phyloP scores from a whole-genome alignment of 2,888 invertebrate species.

The Tortrix viridana region DNA sequence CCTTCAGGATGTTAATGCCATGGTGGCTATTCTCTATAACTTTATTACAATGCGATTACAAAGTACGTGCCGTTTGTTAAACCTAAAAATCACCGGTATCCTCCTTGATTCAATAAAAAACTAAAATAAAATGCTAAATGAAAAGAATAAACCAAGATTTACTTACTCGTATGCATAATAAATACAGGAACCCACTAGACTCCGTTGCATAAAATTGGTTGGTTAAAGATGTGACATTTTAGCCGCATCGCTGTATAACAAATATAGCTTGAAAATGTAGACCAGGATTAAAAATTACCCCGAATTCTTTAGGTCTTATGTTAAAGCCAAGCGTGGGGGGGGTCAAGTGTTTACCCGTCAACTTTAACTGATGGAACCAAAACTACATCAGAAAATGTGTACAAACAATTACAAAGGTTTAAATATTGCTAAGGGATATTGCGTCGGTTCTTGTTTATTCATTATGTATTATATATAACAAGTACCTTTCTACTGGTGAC shows the following conservation, averaged over 20 bases:
- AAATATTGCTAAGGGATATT: too few species aligned
- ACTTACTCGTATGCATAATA: conserved; percentile 30
- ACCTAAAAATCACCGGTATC: too few species aligned
- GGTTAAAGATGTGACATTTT: neutral
- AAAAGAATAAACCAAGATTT: conserved; percentile 30
- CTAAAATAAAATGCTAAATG: conserved; percentile 20
- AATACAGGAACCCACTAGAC: conserved; percentile 31
- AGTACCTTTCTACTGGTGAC: conserved; percentile 9
- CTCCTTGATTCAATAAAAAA: conserved; percentile 15
- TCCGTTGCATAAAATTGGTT: conserved; percentile 15
- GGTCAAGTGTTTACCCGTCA: too few species aligned
- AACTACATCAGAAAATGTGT: neutral
- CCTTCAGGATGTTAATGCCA: conserved; percentile 14
- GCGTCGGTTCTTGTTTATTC: neutral
- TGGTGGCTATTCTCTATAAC: conserved; percentile 15
- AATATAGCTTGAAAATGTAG: conserved; percentile 13
- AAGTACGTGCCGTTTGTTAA: conserved; percentile 9
- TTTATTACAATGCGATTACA: neutral
- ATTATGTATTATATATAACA: conserved; percentile 10
- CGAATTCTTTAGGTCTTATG: too few species aligned
- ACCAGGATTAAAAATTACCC: conserved; percentile 16
- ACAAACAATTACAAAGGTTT: too few species aligned
- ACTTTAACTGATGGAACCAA: conserved; percentile 6
- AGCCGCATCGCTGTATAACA: neutral
- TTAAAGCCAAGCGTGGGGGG: too few species aligned